A percentile compares a stretch with the other conserved stretches of the same genome.
phyloP scores from a whole-genome alignment of 2,888 invertebrate genomes.

The Linnaemya vulpina region DNA sequence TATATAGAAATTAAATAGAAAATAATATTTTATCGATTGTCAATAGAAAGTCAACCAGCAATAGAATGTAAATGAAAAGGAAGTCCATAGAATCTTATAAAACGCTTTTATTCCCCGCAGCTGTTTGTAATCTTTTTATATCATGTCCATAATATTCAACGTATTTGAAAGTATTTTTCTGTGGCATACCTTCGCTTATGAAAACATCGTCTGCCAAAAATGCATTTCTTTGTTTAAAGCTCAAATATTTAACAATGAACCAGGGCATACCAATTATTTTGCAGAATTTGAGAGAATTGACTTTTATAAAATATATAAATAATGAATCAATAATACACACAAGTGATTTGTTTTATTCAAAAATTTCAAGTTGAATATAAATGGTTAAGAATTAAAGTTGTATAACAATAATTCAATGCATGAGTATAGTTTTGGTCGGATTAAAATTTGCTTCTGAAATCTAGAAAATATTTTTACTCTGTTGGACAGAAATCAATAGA shows the following conservation, averaged over 20 bases:
- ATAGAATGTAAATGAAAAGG: no score
- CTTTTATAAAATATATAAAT: slow-evolving; percentile 62
- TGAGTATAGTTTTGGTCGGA: no score
- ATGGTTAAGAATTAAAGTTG: no score
- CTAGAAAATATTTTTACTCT: no score
- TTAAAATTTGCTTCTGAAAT: no score
- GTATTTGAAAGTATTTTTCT: background rate
- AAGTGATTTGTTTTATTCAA: background rate
- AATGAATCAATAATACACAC: background rate
- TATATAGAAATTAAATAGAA: no score
- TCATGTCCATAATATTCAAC: background rate
- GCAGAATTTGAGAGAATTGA: slow-evolving; percentile 59
- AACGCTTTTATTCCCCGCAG: background rate
- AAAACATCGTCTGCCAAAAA: slow-evolving; percentile 3
- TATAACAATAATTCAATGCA: no score
- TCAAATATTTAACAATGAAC: slow-evolving; percentile 76
- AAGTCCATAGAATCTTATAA: no score
- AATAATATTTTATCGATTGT: no score
- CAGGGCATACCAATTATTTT: slow-evolving; percentile 75
- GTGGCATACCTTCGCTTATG: slow-evolving; percentile 62
- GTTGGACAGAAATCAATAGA: no score
- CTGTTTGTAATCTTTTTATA: background rate
- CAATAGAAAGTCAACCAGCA: no score
- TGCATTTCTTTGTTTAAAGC: slow-evolving; percentile 32
- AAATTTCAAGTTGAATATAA: background rate